phyloP scores from a whole-genome alignment of 1,140 invertebrate species.

The Trichonephila clavata region DNA sequence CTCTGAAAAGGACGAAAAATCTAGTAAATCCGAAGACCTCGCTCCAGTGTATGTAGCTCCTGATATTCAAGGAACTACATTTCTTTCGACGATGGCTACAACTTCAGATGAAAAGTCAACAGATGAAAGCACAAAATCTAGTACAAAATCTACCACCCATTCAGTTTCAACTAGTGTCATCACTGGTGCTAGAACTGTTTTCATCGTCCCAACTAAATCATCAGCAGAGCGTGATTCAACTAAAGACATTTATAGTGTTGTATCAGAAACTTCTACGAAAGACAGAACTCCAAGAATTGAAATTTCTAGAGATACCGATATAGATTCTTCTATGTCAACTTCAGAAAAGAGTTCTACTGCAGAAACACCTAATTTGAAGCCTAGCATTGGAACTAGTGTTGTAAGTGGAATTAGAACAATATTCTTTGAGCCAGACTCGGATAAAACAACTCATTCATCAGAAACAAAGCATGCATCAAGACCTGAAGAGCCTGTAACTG shows the following conservation, averaged over 20 bases:
- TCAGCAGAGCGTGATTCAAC: background rate
- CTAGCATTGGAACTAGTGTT: conserved; percentile 59
- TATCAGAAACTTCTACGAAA: background rate
- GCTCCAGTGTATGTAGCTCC: conserved; percentile 66
- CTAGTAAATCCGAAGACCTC: background rate
- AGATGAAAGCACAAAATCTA: background rate
- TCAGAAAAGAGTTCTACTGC: background rate
- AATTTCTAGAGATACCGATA: conserved; percentile 32
- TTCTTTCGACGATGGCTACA: background rate
- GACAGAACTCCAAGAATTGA: conserved; percentile 36
- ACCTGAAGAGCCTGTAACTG: background rate
- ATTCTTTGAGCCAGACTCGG: conserved; percentile 49
- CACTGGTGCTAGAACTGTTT: conserved; percentile 72
- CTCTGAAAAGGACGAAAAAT: background rate
- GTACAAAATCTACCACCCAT: background rate
- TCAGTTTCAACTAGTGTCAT: conserved; percentile 68
- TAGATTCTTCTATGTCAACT: conserved; percentile 28
- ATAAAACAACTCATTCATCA: background rate
- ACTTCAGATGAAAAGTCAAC: background rate
- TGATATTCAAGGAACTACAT: background rate
- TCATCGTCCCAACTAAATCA: conserved; percentile 67
- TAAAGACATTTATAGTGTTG: conserved; percentile 34
- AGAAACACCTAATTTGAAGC: conserved; percentile 39
- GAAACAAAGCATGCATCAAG: background rate
- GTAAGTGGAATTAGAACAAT: conserved; percentile 73